These are phyloP conservation scores for Leptonema lineaticorne DNA, from an alignment of 1,140 invertebrate genomes.

Conservation along the genomic window DNA sequence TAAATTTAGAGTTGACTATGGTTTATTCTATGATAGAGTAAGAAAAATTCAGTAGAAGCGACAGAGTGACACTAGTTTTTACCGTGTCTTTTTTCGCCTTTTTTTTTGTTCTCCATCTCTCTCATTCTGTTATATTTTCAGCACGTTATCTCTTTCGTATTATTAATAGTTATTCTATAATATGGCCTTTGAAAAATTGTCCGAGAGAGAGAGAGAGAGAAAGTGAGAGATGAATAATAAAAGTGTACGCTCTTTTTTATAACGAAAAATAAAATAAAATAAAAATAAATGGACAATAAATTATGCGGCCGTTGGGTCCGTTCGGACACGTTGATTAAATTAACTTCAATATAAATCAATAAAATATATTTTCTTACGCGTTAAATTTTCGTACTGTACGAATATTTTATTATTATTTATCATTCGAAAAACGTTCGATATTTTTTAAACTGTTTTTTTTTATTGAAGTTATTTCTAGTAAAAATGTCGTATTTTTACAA, in stretches of 20 bases:
- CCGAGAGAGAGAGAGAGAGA: too few species aligned
- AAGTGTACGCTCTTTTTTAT: too few species aligned
- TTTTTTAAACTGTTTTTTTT: too few species aligned
- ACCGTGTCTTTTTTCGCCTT: too few species aligned
- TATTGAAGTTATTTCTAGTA: too few species aligned
- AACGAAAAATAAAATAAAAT: neutral
- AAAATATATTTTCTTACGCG: neutral
- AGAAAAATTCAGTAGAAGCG: neutral
- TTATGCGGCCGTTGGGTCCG: neutral
- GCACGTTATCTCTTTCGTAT: too few species aligned
- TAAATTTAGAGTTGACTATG: neutral
- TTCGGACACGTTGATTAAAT: neutral
- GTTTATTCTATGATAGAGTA: neutral
- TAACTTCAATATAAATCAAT: neutral
- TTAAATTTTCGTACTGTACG: too few species aligned
- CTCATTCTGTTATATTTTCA: neutral
- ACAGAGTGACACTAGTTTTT: constrained; percentile 1
- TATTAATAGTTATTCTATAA: constrained; percentile 21
- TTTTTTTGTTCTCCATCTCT: too few species aligned
- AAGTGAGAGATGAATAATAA: too few species aligned
- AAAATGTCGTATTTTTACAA: too few species aligned
- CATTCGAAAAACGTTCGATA: too few species aligned
- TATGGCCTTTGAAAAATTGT: constrained; percentile 8
- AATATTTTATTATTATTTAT: too few species aligned
- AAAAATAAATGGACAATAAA: neutral